phyloP scores from a whole-genome alignment of 2,113 vertebrate species.

The Symphodus melops region DNA sequence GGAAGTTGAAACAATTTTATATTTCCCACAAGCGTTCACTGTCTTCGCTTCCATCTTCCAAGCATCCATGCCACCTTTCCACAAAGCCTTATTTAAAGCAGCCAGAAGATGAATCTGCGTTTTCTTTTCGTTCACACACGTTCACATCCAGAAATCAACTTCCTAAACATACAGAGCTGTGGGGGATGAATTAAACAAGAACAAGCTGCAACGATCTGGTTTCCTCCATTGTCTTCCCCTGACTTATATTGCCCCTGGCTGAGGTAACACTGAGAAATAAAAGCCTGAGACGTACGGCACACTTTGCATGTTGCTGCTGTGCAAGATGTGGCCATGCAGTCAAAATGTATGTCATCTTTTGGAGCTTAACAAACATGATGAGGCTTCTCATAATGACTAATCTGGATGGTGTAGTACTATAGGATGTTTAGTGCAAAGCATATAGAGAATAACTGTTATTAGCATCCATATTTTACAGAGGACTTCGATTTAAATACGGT shows the following conservation, averaged over 20 bases:
- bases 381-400: too few species aligned
- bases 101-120: conserved; percentile 47
- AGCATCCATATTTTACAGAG: background rate
- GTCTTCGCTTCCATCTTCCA: conserved; percentile 6
- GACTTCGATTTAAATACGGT: too few species aligned
- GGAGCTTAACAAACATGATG: too few species aligned
- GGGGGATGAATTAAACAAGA: conserved; percentile 62
- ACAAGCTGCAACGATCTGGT: conserved; percentile 42
- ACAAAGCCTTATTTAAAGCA: conserved; percentile 52
- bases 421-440: too few species aligned
- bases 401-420: too few species aligned
- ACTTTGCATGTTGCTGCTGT: background rate
- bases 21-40: conserved; percentile 28
- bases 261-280: conserved; percentile 33
- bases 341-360: too few species aligned
- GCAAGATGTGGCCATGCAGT: background rate
- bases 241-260: conserved; percentile 47
- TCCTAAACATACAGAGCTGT: conserved; percentile 67
- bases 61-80: conserved; percentile 44
- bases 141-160: conserved; percentile 48
- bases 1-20: conserved; percentile 54
- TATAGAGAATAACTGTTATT: background rate
- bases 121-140: conserved; percentile 35
- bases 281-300: conserved; percentile 11
- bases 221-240: conserved; percentile 49